phyloP scores from a whole-genome alignment of 2,888 invertebrate genomes.

The Lagria hirta region DNA sequence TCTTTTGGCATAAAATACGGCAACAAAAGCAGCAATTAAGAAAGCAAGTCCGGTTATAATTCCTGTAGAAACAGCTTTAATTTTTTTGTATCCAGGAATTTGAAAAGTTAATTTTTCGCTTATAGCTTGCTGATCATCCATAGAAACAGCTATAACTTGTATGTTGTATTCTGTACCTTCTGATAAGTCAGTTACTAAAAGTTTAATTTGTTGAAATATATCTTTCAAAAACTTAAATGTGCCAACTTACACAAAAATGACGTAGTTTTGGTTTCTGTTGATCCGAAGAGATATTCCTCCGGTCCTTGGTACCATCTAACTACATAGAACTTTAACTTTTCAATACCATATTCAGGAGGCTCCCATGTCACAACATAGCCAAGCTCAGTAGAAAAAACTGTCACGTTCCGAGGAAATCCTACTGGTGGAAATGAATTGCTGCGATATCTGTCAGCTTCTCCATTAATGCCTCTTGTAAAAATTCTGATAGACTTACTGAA shows the following conservation, averaged over 20 bases:
- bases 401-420: constrained; percentile 68
- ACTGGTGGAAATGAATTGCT: constrained; percentile 48
- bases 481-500: constrained; percentile 82
- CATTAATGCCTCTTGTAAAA: constrained; percentile 63
- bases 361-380: constrained; percentile 79
- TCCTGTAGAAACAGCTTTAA: constrained; percentile 71
- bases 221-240: too few relatives aligned
- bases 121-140: constrained; percentile 62
- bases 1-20: constrained; percentile 60
- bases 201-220: too few relatives aligned
- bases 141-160: constrained; percentile 68
- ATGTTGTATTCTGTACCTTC: constrained; percentile 76
- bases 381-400: constrained; percentile 68
- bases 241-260: constrained; percentile 60
- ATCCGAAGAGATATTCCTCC: constrained; percentile 63
- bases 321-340: constrained; percentile 62
- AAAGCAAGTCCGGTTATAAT: constrained; percentile 70
- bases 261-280: constrained; percentile 69
- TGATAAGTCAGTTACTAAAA: constrained; percentile 66
- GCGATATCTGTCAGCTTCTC: constrained; percentile 25
- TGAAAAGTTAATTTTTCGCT: constrained; percentile 65
- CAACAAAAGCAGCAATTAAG: constrained; percentile 64
- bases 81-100: constrained; percentile 71
- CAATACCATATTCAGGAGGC: constrained; percentile 62
- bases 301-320: constrained; percentile 69